A percentile compares a stretch with the other conserved stretches of the same genome.
phyloP scores from a whole-genome alignment of 2,888 invertebrate genomes.

The Rugalucina vietnamica region DNA sequence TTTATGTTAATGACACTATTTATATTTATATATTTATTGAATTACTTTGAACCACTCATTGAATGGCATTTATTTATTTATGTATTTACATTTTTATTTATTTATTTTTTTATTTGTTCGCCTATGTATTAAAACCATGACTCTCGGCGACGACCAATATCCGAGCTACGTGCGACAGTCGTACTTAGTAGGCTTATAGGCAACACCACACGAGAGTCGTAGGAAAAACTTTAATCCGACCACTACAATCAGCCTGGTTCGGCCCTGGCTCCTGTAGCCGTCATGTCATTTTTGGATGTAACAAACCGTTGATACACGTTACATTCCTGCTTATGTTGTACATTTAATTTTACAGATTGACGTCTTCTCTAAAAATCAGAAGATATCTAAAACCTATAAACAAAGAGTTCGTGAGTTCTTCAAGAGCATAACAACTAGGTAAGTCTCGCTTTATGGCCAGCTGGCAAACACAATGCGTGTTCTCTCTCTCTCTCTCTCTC shows the following conservation, averaged over 20 bases:
- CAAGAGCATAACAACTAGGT: background rate
- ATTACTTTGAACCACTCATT: background rate
- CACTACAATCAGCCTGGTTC: background rate
- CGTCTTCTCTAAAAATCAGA: background rate
- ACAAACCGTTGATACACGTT: too few relatives aligned
- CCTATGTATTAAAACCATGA: background rate
- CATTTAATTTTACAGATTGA: background rate
- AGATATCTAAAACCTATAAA: background rate
- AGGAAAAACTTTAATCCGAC: background rate
- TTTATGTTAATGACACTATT: background rate
- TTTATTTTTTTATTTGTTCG: background rate
- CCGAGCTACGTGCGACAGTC: background rate
- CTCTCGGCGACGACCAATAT: background rate
- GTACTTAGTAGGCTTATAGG: background rate
- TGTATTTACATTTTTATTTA: background rate
- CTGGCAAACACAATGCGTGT: background rate
- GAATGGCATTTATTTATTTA: background rate
- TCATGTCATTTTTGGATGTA: background rate
- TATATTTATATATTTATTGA: background rate
- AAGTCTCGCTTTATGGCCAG: background rate
- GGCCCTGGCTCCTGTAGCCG: background rate
- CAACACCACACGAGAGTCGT: background rate
- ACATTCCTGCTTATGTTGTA: background rate
- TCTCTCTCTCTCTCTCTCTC: background rate
- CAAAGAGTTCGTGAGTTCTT: background rate